These are phyloP conservation scores for Drosophila baimaii DNA, from an alignment of 1,140 invertebrate genomes.

Conservation along the genomic window DNA sequence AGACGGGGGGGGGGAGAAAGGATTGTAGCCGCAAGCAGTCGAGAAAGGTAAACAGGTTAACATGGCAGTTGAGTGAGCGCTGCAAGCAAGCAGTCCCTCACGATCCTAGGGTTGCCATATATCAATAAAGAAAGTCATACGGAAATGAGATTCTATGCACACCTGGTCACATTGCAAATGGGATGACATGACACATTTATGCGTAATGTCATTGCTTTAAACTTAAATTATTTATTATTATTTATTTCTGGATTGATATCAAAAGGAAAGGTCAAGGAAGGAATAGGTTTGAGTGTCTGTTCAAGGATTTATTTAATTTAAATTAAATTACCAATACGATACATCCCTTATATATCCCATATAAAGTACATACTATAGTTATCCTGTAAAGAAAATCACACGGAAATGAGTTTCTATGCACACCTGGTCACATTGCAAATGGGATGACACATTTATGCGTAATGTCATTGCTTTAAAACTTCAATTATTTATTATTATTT, in stretches of 20 bases:
- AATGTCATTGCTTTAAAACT: background rate
- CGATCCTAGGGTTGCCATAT: background rate
- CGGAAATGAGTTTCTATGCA: no score
- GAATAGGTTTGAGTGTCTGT: no score
- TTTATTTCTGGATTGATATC: background rate
- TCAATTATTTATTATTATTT: no score
- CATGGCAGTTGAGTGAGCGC: slow-evolving; percentile 23
- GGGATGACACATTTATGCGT: background rate
- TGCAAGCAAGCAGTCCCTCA: background rate
- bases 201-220: background rate
- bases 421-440: no score
- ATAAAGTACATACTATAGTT: no score
- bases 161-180: no score
- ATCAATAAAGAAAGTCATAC: background rate
- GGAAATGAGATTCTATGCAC: background rate
- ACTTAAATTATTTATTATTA: background rate
- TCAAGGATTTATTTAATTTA: no score
- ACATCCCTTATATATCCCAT: no score
- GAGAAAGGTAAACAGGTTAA: slow-evolving; percentile 23
- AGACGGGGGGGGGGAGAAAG: slow-evolving; percentile 9
- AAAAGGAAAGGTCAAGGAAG: no score
- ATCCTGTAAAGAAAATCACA: background rate
- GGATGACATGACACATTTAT: background rate
- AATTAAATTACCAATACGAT: no score
- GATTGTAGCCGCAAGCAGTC: slow-evolving; percentile 25